phyloP scores from a whole-genome alignment of 1,140 invertebrate genomes.

The Drosophila quadrilineata region DNA sequence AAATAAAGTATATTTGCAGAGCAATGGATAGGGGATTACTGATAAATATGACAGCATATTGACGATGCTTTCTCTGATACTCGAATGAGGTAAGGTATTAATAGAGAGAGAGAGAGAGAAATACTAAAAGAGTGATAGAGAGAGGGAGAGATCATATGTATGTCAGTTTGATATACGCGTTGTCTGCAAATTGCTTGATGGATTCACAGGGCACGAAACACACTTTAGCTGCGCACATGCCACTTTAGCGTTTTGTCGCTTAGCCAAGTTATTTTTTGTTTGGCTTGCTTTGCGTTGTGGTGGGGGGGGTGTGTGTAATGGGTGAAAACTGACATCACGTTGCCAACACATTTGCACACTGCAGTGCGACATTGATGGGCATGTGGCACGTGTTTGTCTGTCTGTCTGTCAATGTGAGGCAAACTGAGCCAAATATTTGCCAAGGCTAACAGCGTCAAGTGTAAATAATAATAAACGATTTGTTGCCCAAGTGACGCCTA shows the following conservation, averaged over 20 bases:
- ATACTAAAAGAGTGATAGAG: neutral
- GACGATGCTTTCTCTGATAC: no score
- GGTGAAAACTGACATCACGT: no score
- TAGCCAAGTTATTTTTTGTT: neutral
- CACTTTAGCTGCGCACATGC: no score
- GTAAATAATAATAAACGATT: conserved; percentile 56
- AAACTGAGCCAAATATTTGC: conserved; percentile 50
- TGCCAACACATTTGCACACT: conserved; percentile 56
- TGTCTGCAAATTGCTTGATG: neutral
- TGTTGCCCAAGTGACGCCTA: conserved; percentile 33
- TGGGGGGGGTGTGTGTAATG: no score
- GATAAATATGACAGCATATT: no score
- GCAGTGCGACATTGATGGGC: conserved; percentile 43
- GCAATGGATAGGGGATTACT: no score
- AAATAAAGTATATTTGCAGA: no score
- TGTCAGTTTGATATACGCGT: neutral
- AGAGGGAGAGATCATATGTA: neutral
- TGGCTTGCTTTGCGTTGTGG: neutral
- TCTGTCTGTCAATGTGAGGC: conserved; percentile 53
- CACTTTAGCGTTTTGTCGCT: no score
- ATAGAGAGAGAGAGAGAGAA: no score
- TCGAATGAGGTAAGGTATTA: no score
- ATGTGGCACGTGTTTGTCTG: conserved; percentile 56
- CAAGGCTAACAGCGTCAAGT: conserved; percentile 40
- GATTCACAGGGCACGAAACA: neutral